Conservation (phyloP, 1,140 invertebrate species). For the Drosophila nebulosa region DNA sequence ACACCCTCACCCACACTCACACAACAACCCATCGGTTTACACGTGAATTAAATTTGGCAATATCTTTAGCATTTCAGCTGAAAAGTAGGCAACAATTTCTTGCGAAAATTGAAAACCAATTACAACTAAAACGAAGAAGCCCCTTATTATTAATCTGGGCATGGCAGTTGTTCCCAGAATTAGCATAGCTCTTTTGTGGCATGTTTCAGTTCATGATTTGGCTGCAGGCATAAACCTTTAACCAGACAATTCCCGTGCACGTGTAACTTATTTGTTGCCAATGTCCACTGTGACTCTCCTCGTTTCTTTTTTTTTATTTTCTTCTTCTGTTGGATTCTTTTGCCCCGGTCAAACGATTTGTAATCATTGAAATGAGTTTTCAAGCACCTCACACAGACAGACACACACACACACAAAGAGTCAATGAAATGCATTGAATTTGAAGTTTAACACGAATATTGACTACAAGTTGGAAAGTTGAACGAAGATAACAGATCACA, state of each 20-base stretch:
- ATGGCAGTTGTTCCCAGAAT: too few species aligned
- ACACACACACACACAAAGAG: background rate
- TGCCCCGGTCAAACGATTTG: constrained; percentile 37
- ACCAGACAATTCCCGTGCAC: background rate
- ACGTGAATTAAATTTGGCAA: background rate
- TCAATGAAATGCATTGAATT: background rate
- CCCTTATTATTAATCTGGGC: background rate
- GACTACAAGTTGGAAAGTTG: background rate
- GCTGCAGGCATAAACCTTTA: background rate
- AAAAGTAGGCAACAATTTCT: background rate
- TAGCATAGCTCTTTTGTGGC: too few species aligned
- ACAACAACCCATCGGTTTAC: background rate
- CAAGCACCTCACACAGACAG: background rate
- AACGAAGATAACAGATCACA: background rate
- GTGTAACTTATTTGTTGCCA: constrained; percentile 14
- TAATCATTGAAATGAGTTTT: constrained; percentile 36
- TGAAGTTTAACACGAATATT: constrained; percentile 19
- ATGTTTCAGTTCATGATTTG: background rate
- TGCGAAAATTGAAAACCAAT: background rate
- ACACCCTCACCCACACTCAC: background rate
- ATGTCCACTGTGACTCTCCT: background rate
- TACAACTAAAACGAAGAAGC: background rate
- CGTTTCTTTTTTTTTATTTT: background rate
- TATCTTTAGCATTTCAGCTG: background rate
- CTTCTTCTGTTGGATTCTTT: constrained; percentile 7